phyloP scores from a whole-genome alignment of 2,797 vertebrate species.

The Acridotheres tristis region DNA sequence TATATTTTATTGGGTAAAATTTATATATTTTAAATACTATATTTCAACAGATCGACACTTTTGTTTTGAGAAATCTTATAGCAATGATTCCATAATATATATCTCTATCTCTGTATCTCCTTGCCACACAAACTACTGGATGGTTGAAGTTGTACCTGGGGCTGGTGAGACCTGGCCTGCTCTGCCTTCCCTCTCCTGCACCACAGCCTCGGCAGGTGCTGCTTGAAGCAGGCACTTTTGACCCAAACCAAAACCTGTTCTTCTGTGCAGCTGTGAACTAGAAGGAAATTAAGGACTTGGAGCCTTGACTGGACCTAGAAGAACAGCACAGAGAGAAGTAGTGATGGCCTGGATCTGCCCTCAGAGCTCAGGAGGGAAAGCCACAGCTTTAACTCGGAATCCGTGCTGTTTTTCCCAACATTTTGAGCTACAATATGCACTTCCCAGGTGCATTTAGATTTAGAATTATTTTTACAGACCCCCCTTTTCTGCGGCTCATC shows the following conservation, averaged over 20 bases:
- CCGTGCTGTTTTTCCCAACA: rapidly evolving
- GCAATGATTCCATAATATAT: conserved; percentile 53
- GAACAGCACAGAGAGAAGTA: not conserved
- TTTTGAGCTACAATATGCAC: not conserved
- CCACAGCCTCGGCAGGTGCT: not conserved
- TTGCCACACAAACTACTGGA: conserved; percentile 25
- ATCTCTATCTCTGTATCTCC: conserved; percentile 17
- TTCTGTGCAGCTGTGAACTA: not conserved
- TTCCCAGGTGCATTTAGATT: not conserved
- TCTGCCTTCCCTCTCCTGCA: not conserved
- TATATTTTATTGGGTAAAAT: conserved; percentile 77
- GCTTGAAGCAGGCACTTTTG: not conserved
- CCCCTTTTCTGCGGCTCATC: rapidly evolving
- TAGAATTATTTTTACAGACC: not conserved
- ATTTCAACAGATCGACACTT: conserved; percentile 64
- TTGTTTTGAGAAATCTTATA: conserved; percentile 57
- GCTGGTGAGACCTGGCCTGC: not conserved
- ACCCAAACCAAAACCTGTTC: not conserved
- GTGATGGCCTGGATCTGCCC: not conserved
- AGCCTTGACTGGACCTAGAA: not conserved
- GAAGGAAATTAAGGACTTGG: not conserved
- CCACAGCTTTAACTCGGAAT: not conserved
- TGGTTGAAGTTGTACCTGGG: not conserved
- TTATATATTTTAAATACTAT: conserved; percentile 76
- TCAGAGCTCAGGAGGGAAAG: not conserved